Evolutionary conservation across 2,113 vertebrate species (phyloP).

Genomic region (Pangasianodon hypophthalmus): DNA sequence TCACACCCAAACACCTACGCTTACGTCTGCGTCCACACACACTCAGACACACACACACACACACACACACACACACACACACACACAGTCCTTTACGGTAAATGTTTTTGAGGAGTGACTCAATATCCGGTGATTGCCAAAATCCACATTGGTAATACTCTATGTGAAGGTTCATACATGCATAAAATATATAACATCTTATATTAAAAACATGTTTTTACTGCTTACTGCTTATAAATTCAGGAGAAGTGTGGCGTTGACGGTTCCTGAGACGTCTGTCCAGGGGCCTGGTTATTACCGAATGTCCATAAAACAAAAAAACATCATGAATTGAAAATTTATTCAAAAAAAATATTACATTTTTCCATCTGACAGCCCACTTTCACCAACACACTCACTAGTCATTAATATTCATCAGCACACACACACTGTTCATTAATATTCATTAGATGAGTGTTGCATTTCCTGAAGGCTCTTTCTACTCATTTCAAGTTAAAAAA

Average conservation of each 20-base stretch:
- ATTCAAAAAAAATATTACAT: neutral
- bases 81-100: conserved; percentile 9
- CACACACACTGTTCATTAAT: conserved; percentile 6
- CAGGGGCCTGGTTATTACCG: neutral
- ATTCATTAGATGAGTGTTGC: neutral
- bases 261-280: neutral
- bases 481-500: neutral
- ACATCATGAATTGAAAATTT: neutral
- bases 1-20: conserved; percentile 35
- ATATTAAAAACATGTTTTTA: neutral
- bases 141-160: neutral
- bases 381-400: neutral
- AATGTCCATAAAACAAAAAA: neutral
- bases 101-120: conserved; percentile 5
- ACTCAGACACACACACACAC: neutral
- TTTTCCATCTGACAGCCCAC: neutral
- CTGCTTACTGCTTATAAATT: neutral
- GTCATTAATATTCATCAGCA: neutral
- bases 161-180: neutral
- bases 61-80: neutral
- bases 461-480: neutral
- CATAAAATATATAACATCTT: neutral
- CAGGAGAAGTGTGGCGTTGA: neutral
- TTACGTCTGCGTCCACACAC: conserved; percentile 5
- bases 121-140: conserved; percentile 31